Evolutionary conservation across 2,113 vertebrate genomes (phyloP), one percentile per base, ranked within the genome.

Genomic region (Cygnus buccinator): DNA sequence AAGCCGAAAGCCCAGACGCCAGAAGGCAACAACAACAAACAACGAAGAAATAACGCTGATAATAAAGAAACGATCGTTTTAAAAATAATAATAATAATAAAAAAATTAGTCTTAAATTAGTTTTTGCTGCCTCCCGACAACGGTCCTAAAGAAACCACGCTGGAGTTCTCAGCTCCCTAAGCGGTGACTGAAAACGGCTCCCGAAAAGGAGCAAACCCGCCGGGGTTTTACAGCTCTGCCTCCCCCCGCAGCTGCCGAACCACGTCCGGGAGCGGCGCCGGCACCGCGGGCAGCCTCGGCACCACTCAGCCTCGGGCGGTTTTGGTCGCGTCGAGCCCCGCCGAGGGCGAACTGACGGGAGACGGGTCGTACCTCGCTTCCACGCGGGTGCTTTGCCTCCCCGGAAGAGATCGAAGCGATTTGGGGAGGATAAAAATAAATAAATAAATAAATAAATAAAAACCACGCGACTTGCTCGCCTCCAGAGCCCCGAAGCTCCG

Each of bases 341-440:
- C 25, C 14, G 13, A 87, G 78, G 31, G 17, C 22, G 70, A 41
- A 31, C 6, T 54, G 28, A 52, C 0, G 0, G 12, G 79, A 18
- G 20, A 63, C 31, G 68, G 58, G 72, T 1, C 1, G 6, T 3
- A 5, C 37, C 57, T 55, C 0, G 8, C 43, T 79, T 67, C 76
- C 48, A 18, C 14, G 10, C 0, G 2, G 79, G 79, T 2, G 2
- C 4, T 1, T 8, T 18, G 31, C 52, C 41, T 35, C 35, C 35
- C 50, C 22, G 18, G 25, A 33, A 66, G 10, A 78, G 78, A 43
- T 39, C 43, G 14, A 3, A n/a, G 54, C 29, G 70, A 6, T 22
- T 54, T 21, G 21, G 37, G 16, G 39, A 73, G 41, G 52, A 52
- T 39, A 22, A 57, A 43, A 43, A 43, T 16, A 4, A 39, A 39